These are phyloP conservation scores for Paedocypris micromegethes DNA, from an alignment of 2,797 vertebrate genomes.

Conservation along the genomic window DNA sequence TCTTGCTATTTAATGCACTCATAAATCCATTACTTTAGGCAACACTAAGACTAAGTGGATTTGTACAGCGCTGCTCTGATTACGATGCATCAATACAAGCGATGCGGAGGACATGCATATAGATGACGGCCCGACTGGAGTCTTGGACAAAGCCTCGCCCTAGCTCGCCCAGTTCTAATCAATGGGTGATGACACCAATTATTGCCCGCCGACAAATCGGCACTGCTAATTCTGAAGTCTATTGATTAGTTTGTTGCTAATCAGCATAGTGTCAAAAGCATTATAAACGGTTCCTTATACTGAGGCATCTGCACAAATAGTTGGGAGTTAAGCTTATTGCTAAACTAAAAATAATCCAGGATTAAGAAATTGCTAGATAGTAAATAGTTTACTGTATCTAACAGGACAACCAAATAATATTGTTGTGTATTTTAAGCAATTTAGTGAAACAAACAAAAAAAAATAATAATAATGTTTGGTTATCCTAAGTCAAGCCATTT, in stretches of 20 bases:
- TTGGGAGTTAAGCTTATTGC: no score
- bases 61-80: conserved; percentile 72
- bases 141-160: conserved; percentile 28
- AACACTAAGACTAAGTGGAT: conserved; percentile 72
- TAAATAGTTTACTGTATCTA: no score
- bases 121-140: conserved; percentile 16
- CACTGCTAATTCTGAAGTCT: conserved; percentile 68
- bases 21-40: conserved; percentile 79
- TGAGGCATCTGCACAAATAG: neutral
- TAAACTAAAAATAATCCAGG: no score
- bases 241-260: conserved; percentile 60
- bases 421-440: no score
- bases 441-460: conserved; percentile 3
- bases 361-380: no score
- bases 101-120: conserved; percentile 53
- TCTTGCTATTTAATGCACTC: conserved; percentile 71
- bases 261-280: conserved; percentile 45
- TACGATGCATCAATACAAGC: conserved; percentile 76
- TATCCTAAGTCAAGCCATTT: no score
- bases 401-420: no score
- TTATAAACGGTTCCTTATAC: conserved; percentile 14
- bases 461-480: conserved; percentile 16
- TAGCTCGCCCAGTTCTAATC: conserved; percentile 46
- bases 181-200: conserved; percentile 65
- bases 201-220: conserved; percentile 64